Evolutionary conservation across 2,113 vertebrate genomes (phyloP), one percentile per base, ranked within the genome.

Genomic region (Thryonomys swinderianus): DNA sequence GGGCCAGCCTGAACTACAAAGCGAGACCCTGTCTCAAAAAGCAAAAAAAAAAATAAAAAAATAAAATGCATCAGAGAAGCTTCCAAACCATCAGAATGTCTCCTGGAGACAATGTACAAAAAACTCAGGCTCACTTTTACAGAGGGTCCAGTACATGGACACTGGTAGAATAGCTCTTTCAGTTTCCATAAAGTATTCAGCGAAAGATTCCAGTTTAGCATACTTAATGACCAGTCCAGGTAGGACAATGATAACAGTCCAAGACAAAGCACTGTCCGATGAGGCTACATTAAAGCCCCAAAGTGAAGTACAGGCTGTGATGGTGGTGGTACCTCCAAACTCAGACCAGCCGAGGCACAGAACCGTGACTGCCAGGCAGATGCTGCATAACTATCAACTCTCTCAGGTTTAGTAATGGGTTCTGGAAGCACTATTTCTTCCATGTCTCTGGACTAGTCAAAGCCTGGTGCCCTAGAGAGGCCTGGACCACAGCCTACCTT

Each of bases 31-130:
- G n/a, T n/a, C n/a, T n/a, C n/a, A n/a, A n/a, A n/a, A n/a, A n/a
- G n/a, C n/a, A n/a, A n/a, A n/a, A n/a, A n/a, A n/a, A n/a, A n/a
- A n/a, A n/a, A n/a, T n/a, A n/a, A n/a, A 69, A 79, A 64, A 94
- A 48, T 6, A 2, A 82, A 40, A 34, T 53, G 37, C 88, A 51
- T 74, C 78, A 79, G 55, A 71, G 25, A 89, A 84, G 11, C 8
- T 88, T 95, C 86, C 21, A 30, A 64, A 67, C 62, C 62, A 88
- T 91, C 17, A 94, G 71, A 93, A 67, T 92, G 64, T 34, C 62
- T 40, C 4, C 40, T 84, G 42, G 37, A 74, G 16, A 57, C 64
- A 67, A 20, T 62, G 55, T 83, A 83, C 6, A 57, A n/a, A 86
- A 69, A 94, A 79, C 71, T 53, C 57, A 85, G 30, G 9, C 64